These are phyloP conservation scores for Lutjanus campechanus DNA, from an alignment of 2,797 vertebrate genomes.

Conservation along the genomic window DNA sequence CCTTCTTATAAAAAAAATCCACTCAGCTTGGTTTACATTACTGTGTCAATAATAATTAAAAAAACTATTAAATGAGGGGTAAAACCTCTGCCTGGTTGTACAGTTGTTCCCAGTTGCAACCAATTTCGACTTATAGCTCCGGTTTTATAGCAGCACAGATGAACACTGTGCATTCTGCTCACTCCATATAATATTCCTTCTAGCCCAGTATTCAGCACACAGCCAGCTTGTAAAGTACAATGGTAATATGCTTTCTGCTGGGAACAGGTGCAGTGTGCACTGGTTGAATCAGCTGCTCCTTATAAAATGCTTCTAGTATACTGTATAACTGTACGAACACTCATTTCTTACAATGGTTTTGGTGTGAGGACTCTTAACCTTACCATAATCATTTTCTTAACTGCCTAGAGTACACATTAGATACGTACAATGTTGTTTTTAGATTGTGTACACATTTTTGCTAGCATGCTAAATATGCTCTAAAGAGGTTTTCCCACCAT, in stretches of 20 bases:
- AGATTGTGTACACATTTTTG: not conserved
- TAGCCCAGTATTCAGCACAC: slow-evolving; percentile 14
- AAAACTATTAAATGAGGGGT: slow-evolving; percentile 21
- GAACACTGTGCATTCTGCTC: slow-evolving; percentile 20
- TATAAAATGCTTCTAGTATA: slow-evolving; percentile 12
- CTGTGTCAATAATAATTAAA: slow-evolving; percentile 27
- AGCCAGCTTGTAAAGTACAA: slow-evolving; percentile 39
- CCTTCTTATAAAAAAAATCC: slow-evolving; percentile 22
- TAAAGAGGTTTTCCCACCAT: not conserved
- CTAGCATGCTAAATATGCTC: not conserved
- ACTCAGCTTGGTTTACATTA: slow-evolving; percentile 32
- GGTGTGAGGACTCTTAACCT: not conserved
- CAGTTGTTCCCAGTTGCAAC: not conserved
- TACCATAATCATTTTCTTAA: not conserved
- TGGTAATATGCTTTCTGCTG: slow-evolving; percentile 16
- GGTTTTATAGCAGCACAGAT: slow-evolving; percentile 13
- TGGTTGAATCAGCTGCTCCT: slow-evolving; percentile 41
- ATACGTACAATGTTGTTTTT: not conserved
- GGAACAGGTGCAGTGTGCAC: slow-evolving; percentile 48
- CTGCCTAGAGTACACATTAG: not conserved
- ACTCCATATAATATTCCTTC: slow-evolving; percentile 9
- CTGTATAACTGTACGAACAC: not conserved
- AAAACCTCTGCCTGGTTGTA: slow-evolving; percentile 23
- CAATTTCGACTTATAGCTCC: not conserved
- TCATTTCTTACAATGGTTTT: slow-evolving; percentile 8